Conservation (phyloP, 2,888 invertebrate species). For the Synanthedon andrenaeformis region DNA sequence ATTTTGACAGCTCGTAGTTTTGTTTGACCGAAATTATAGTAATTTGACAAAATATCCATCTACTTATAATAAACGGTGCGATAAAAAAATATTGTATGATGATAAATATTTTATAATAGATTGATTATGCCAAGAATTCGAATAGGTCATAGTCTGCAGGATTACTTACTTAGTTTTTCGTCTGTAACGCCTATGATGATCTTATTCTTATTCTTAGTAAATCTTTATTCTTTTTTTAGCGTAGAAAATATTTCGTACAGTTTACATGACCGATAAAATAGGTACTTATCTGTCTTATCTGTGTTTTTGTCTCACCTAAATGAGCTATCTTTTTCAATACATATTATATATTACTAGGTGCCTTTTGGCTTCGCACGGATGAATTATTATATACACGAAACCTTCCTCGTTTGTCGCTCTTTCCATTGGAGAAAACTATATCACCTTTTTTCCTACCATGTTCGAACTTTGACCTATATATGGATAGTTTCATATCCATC, state of each 20-base stretch:
- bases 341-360: background rate
- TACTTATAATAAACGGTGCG: constrained; percentile 56
- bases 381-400: no score
- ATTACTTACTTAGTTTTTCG: constrained; percentile 4
- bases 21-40: constrained; percentile 66
- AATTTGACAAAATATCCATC: constrained; percentile 64
- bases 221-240: no score
- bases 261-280: background rate
- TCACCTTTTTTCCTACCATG: no score
- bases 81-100: constrained; percentile 32
- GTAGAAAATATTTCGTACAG: background rate
- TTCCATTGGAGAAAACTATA: no score
- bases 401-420: no score
- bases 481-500: no score
- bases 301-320: background rate
- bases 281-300: no score
- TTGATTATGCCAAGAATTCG: constrained; percentile 41
- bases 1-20: constrained; percentile 65
- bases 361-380: no score
- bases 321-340: background rate
- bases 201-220: no score
- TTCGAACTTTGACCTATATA: no score
- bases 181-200: no score
- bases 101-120: constrained; percentile 43
- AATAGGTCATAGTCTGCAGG: constrained; percentile 8